Conservation (phyloP, 2,113 vertebrate genomes). For the Smithornis capensis region DNA sequence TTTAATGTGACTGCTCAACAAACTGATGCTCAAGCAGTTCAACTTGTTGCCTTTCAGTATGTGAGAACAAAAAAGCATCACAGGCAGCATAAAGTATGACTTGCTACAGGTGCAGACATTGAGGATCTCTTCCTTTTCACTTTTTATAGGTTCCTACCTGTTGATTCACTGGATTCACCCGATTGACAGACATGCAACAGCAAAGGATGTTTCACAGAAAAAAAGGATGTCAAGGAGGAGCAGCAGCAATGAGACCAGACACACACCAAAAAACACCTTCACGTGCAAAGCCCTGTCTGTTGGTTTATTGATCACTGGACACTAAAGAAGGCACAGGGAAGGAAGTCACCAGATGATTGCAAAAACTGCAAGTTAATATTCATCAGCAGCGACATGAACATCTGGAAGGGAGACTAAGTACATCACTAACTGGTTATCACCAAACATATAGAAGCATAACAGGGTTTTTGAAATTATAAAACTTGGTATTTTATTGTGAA, state of each 20-base stretch:
- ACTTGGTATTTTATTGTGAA: not conserved
- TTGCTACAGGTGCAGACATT: not conserved
- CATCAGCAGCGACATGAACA: not conserved
- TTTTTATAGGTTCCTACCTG: accelerated
- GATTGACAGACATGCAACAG: accelerated
- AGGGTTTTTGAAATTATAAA: accelerated
- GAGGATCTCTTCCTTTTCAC: not conserved
- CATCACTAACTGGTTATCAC: not conserved
- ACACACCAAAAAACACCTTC: accelerated
- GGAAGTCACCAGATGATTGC: not conserved
- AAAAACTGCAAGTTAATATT: not conserved
- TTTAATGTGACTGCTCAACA: not conserved
- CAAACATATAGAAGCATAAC: accelerated
- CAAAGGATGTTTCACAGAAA: accelerated
- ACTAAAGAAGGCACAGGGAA: not conserved
- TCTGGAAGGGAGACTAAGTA: not conserved
- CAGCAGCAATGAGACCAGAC: not conserved
- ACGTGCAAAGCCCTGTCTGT: accelerated
- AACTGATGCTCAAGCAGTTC: accelerated
- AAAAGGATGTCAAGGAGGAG: accelerated
- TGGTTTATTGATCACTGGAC: not conserved
- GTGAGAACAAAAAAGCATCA: too few species aligned
- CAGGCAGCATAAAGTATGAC: not conserved
- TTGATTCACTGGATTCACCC: not conserved
- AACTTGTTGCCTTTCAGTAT: not conserved